A percentile compares a stretch with the other conserved stretches of the same genome.
Conservation (phyloP, 2,113 vertebrate genomes). For the Dipodomys merriami region DNA sequence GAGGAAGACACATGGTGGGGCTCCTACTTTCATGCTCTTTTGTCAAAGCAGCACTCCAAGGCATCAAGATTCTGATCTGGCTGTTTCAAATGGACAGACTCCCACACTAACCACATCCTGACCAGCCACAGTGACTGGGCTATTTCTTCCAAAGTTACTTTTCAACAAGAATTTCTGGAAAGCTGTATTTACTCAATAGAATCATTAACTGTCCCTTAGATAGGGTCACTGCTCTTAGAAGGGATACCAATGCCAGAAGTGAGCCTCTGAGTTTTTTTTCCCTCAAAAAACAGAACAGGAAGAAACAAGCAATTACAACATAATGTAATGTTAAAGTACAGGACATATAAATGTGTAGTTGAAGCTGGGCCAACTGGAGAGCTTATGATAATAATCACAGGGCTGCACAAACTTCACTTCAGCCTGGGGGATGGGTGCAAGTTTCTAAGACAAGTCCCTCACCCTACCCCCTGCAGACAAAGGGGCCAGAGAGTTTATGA, state of each 20-base stretch:
- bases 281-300: neutral
- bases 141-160: neutral
- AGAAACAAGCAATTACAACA: neutral
- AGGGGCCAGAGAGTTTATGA: neutral
- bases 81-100: neutral
- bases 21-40: neutral
- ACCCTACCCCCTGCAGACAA: neutral
- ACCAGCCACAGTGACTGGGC: neutral
- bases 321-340: neutral
- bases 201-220: neutral
- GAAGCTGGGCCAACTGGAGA: neutral
- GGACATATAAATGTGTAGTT: neutral
- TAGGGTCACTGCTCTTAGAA: neutral
- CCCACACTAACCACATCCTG: neutral
- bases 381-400: neutral
- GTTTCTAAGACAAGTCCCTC: no score
- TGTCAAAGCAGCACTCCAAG: neutral
- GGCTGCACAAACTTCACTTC: no score
- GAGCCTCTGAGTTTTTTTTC: neutral
- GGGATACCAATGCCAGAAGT: neutral
- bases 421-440: no score
- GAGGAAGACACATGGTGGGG: neutral
- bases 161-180: neutral
- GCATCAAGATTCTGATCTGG: neutral
- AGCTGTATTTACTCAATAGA: neutral